Conservation (phyloP, 1,140 invertebrate genomes). For the Lycorma delicatula region DNA sequence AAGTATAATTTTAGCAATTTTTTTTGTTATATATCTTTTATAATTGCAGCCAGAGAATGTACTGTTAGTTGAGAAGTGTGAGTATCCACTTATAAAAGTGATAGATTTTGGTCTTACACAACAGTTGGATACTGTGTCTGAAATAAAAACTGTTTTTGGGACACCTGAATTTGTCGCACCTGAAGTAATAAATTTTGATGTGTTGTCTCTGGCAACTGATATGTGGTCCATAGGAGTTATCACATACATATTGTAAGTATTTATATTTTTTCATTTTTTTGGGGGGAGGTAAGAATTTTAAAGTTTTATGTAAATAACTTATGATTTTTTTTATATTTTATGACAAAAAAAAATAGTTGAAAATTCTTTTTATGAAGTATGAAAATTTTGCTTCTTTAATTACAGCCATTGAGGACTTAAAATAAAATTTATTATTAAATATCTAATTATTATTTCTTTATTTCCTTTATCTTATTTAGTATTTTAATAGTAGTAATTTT, state of each 20-base stretch:
- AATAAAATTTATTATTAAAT: no score
- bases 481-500: no score
- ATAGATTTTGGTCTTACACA: slow-evolving; percentile 93
- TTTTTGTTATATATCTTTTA: no score
- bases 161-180: slow-evolving; percentile 89
- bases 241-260: slow-evolving; percentile 66
- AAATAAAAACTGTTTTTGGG: slow-evolving; percentile 86
- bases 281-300: neutral
- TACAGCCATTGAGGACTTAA: no score
- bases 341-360: neutral
- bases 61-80: slow-evolving; percentile 57
- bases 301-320: neutral
- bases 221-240: slow-evolving; percentile 91
- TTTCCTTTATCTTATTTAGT: no score
- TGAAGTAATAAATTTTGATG: slow-evolving; percentile 88
- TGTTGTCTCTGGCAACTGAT: slow-evolving; percentile 81
- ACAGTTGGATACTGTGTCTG: slow-evolving; percentile 73
- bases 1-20: no score
- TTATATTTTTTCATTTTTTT: neutral
- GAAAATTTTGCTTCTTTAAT: no score
- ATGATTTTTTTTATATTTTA: neutral
- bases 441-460: no score
- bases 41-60: slow-evolving; percentile 79
- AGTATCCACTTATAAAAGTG: slow-evolving; percentile 66
- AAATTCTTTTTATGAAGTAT: no score